Percentiles rank a stretch among this genome's conserved stretches.
These are phyloP conservation scores for Ophion ventricosus DNA, from an alignment of 2,888 invertebrate genomes.

Conservation along the genomic window DNA sequence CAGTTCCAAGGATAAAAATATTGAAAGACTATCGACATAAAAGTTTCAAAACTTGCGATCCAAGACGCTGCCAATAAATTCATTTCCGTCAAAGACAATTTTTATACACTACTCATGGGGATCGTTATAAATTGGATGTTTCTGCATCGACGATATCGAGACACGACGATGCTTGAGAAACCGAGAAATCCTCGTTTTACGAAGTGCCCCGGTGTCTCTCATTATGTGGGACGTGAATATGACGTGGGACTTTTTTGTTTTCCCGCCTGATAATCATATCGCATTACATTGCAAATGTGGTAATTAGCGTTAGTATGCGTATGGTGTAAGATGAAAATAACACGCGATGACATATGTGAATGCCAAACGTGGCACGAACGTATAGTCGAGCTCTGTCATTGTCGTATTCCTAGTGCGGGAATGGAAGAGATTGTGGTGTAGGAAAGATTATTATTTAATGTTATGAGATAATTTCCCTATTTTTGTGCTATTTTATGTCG, in stretches of 20 bases:
- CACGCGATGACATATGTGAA: neutral
- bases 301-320: slow-evolving; percentile 1
- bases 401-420: neutral
- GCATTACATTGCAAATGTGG: slow-evolving; percentile 33
- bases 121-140: neutral
- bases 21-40: no score
- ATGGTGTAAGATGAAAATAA: slow-evolving; percentile 29
- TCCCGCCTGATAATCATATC: slow-evolving; percentile 37
- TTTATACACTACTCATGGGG: neutral
- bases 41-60: no score
- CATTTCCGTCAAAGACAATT: no score
- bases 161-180: neutral
- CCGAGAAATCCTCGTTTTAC: slow-evolving; percentile 4
- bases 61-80: no score
- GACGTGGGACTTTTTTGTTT: slow-evolving; percentile 46
- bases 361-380: neutral
- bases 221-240: slow-evolving; percentile 16
- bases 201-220: slow-evolving; percentile 8
- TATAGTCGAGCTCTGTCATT: neutral
- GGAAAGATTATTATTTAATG: neutral
- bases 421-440: neutral
- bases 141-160: neutral
- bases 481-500: neutral
- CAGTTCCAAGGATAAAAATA: no score
- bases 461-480: neutral